These are phyloP conservation scores for Ochlodes sylvanus DNA, from an alignment of 2,888 invertebrate species.

Conservation along the genomic window DNA sequence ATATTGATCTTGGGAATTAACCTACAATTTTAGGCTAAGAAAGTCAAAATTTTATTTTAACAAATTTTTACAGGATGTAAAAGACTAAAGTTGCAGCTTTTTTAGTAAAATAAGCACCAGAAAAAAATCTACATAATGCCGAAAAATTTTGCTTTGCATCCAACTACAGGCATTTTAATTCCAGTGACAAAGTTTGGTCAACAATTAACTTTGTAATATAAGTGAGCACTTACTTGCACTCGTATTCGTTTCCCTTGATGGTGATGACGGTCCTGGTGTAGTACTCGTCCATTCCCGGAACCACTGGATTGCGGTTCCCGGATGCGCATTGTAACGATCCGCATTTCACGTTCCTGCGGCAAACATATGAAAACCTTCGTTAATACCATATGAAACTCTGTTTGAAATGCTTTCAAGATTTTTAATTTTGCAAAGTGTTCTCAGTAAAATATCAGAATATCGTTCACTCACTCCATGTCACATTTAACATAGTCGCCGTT, in stretches of 20 bases:
- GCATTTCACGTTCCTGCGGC: constrained; percentile 93
- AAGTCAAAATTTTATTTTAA: too few relatives aligned
- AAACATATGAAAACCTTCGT: neutral
- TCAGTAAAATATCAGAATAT: neutral
- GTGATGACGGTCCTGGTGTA: constrained; percentile 96
- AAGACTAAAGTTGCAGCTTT: too few relatives aligned
- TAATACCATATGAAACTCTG: too few relatives aligned
- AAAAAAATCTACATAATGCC: too few relatives aligned
- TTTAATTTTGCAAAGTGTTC: neutral
- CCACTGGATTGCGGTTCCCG: constrained; percentile 93
- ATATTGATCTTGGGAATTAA: too few relatives aligned
- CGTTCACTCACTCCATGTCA: constrained; percentile 89
- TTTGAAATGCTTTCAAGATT: too few relatives aligned
- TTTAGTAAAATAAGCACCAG: too few relatives aligned
- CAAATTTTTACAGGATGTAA: too few relatives aligned
- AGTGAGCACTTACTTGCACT: constrained; percentile 94
- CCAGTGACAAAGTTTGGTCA: too few relatives aligned
- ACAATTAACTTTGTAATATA: neutral
- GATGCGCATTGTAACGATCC: constrained; percentile 97
- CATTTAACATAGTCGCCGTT: constrained; percentile 93
- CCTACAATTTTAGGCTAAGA: too few relatives aligned
- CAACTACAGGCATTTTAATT: too few relatives aligned
- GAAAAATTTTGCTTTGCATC: too few relatives aligned
- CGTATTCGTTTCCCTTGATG: constrained; percentile 94
- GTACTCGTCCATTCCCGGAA: constrained; percentile 91